Percentiles rank a stretch among this genome's conserved stretches.
Conservation (phyloP, 2,797 vertebrate genomes). For the Sebastes vulpes region DNA sequence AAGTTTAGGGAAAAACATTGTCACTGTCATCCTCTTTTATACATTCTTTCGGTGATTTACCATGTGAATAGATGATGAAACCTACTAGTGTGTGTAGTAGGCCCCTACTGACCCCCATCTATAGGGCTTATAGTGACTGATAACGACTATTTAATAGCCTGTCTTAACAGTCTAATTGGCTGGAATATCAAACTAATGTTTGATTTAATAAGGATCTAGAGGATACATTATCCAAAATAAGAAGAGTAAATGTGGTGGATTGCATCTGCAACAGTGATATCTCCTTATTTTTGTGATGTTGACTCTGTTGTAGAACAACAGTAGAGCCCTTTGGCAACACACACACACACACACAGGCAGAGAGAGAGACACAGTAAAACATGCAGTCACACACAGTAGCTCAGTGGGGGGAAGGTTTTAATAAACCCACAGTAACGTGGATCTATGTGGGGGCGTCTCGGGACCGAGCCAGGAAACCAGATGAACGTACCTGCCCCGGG, state of each 20-base stretch:
- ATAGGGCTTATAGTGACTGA: too few species aligned
- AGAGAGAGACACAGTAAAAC: slow-evolving; percentile 26
- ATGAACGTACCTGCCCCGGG: slow-evolving; percentile 78
- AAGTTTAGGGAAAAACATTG: too few species aligned
- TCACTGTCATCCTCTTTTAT: too few species aligned
- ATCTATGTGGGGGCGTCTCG: slow-evolving; percentile 76
- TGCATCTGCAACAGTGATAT: slow-evolving; percentile 13
- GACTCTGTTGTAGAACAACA: slow-evolving; percentile 56
- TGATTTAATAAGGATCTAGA: slow-evolving; percentile 32
- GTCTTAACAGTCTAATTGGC: too few species aligned
- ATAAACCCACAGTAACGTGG: slow-evolving; percentile 80
- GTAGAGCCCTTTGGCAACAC: slow-evolving; percentile 54
- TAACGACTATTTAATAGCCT: too few species aligned
- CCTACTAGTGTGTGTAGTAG: too few species aligned
- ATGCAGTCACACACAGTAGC: slow-evolving; percentile 68
- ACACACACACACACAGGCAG: background rate
- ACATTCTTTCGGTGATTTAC: too few species aligned
- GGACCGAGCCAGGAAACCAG: slow-evolving; percentile 79
- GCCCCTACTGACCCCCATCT: too few species aligned
- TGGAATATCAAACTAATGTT: slow-evolving; percentile 18
- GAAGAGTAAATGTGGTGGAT: slow-evolving; percentile 21
- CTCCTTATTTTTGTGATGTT: slow-evolving; percentile 48
- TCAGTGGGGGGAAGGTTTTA: slow-evolving; percentile 77
- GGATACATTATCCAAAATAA: background rate
- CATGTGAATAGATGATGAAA: too few species aligned